Evolutionary conservation across 1,140 invertebrate species (phyloP), one percentile per base, ranked within the genome.

Genomic region (Musca vetustissima): DNA sequence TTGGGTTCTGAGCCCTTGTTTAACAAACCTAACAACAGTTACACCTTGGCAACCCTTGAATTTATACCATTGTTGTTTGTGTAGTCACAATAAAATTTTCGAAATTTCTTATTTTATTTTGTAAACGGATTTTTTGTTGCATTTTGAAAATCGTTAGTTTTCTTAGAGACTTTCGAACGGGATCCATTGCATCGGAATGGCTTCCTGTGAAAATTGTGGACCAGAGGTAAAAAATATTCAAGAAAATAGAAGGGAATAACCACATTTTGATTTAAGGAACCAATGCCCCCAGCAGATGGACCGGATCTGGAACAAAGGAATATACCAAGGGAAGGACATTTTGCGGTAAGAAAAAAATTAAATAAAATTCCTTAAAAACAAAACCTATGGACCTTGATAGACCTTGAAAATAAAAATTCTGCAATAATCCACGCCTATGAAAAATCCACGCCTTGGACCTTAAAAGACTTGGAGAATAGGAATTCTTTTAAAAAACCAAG

Each of bases 291-390:
- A 21, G 57, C 28, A 21, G 57, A 61, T 15, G 57, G 57, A 3
- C 28, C 7, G 17, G 57, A 36, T 19, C 19, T 36, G 17, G n/a
- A 28, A 11, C 57, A 61, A 11, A 61, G 36, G 21, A 17, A 36
- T 1, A 17, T 19, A 13, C n/a, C 17, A 7, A 61, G 24, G 28
- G 73, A 76, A n/a, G 14, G 73, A 11, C 70, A 74, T 14, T 77
- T 79, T 65, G 73, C 75, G 0, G 77, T 79, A 47, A 73, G 74
- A 73, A 17, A 22, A 28, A 8, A 28, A 4, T 28, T 28, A n/a
- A n/a, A n/a, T n/a, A n/a, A n/a, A n/a, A n/a, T n/a, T n/a, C n/a
- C n/a, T n/a, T n/a, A n/a, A n/a, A n/a, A n/a, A n/a, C n/a, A n/a
- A n/a, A n/a, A n/a, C n/a, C n/a, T n/a, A n/a, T n/a, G n/a, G n/a